A percentile compares a stretch with the other conserved stretches of the same genome.
phyloP scores from a whole-genome alignment of 2,888 invertebrate genomes.

The Deilephila elpenor region DNA sequence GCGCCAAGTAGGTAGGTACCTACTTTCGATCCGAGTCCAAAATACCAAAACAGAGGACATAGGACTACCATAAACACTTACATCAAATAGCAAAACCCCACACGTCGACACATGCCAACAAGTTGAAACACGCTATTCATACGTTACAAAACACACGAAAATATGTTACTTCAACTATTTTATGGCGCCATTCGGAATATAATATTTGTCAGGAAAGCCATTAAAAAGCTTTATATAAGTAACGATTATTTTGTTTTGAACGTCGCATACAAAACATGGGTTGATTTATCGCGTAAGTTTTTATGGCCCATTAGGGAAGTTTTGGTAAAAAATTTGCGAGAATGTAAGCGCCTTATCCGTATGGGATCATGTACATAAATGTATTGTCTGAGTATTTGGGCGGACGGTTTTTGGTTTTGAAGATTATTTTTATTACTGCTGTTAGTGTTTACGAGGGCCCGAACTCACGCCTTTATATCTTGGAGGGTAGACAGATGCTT shows the following conservation, averaged over 20 bases:
- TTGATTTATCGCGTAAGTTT: conserved; percentile 18
- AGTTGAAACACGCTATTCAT: neutral
- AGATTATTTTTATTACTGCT: too few species aligned
- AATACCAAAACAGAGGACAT: too few species aligned
- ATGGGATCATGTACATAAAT: neutral
- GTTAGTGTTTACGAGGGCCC: too few species aligned
- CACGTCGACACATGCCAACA: too few species aligned
- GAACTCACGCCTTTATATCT: too few species aligned
- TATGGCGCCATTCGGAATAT: neutral
- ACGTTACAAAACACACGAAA: neutral
- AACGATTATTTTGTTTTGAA: conserved; percentile 21
- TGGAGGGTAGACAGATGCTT: too few species aligned
- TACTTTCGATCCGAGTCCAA: too few species aligned
- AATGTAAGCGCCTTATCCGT: conserved; percentile 14
- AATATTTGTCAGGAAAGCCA: neutral
- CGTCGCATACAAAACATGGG: neutral
- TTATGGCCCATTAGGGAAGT: conserved; percentile 18
- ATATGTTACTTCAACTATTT: conserved; percentile 5
- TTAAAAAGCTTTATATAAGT: neutral
- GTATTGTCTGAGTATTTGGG: neutral
- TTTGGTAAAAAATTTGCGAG: conserved; percentile 3
- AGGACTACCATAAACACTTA: too few species aligned
- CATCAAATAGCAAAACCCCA: too few species aligned
- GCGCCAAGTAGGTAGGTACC: too few species aligned
- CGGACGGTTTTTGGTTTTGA: neutral